Base-by-base conservation (phyloP, 2,888 invertebrate genomes). In the Noctua comes region DNA sequence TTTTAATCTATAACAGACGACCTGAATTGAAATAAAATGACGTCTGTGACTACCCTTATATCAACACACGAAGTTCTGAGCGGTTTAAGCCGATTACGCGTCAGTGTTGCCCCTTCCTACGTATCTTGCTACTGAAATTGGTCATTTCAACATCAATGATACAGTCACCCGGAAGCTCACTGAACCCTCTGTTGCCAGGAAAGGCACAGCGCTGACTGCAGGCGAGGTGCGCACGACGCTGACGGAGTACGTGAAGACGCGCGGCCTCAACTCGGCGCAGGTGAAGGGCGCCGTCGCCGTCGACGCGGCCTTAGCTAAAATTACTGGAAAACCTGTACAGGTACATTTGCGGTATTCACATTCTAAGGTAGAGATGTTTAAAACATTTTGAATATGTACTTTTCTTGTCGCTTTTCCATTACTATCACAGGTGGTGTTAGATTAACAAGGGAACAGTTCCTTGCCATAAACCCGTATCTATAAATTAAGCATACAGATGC, bases 181-280 rank as follows among this genome's bases (percentile, higher is more conserved):
- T 10, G 8, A 21, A 13, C 27, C 16, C 1, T 46, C 1, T 40
- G 5, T 8, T 0, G 8, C 74, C 89, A 97, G 97, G 88, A 96
- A 97, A 13, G 98, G 98, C 72, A 97, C 97, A 69, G 96, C 97
- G 11, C 93, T 98, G 77, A 96, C 97, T 2, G 94, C 97, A 31
- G 90, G 96, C 4, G 98, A 98, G 87, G 97, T 98, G 46, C 97
- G 98, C 88, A 97, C 97, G 86, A 94, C 97, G 82, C 96, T 99
- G 24, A 98, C 97, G 27, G 97, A 98, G 82, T 98, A 99, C 95
- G 98, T 99, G 65, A 97, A 97, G 91, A 95, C 95, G 78, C 97
- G 98, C 86, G 96, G 97, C 83, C 96, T 98, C 36, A 5, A 66
- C 73, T 36, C 89, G 1, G 10, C 89, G 36, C 82, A 36, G 0